Conservation (phyloP, 2,888 invertebrate species). For the Drosophila histrio region DNA sequence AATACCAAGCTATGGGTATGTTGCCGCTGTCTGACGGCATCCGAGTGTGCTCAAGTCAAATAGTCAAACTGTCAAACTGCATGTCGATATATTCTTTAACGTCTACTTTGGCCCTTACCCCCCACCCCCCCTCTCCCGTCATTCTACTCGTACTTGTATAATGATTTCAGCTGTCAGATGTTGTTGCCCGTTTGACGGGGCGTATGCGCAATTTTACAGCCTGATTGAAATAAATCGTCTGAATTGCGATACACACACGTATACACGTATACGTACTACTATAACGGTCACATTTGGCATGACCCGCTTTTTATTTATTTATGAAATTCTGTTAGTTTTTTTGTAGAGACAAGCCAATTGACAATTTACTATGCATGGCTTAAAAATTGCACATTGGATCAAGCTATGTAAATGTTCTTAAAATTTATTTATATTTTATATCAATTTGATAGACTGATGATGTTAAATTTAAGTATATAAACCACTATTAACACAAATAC, state of each 20-base stretch:
- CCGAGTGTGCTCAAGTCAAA: conserved; percentile 71
- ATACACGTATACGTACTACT: neutral
- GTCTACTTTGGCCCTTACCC: conserved; percentile 40
- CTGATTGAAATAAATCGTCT: conserved; percentile 70
- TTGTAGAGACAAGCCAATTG: conserved; percentile 53
- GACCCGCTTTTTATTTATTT: conserved; percentile 64
- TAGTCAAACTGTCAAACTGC: conserved; percentile 75
- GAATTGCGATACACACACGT: conserved; percentile 2
- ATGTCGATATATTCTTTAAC: conserved; percentile 74
- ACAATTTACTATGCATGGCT: conserved; percentile 34
- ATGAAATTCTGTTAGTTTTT: conserved; percentile 59
- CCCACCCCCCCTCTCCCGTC: neutral
- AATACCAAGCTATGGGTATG: conserved; percentile 21
- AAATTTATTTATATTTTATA: conserved; percentile 3
- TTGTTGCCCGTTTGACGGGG: conserved; percentile 50
- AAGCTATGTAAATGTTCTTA: neutral
- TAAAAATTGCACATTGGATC: conserved; percentile 8
- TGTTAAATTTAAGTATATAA: too few relatives aligned
- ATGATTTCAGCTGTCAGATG: conserved; percentile 69
- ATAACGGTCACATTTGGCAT: conserved; percentile 49
- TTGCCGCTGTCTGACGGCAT: conserved; percentile 47
- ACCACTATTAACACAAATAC: too few relatives aligned
- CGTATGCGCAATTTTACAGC: conserved; percentile 68
- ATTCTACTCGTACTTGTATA: conserved; percentile 45
- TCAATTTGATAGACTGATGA: neutral